Percentiles rank a stretch among this genome's conserved stretches.
These are phyloP conservation scores for Mechanitis messenoides DNA, from an alignment of 2,888 invertebrate species.

Conservation along the genomic window DNA sequence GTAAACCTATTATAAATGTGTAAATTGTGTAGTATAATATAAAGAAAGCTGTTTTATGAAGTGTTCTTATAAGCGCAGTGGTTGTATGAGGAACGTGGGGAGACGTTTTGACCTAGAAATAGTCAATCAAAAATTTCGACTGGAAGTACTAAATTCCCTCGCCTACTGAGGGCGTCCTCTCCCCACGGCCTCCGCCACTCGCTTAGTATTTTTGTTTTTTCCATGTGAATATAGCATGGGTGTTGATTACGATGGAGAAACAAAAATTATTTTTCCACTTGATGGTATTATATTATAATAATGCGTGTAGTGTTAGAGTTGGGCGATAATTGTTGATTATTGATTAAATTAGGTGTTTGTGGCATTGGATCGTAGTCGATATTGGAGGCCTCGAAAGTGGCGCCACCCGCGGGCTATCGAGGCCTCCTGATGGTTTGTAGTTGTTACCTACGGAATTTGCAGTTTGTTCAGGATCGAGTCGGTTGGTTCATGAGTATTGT, in stretches of 20 bases:
- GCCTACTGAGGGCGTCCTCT: slow-evolving; percentile 29
- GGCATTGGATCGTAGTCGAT: slow-evolving; percentile 64
- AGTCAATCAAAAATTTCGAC: too few species aligned
- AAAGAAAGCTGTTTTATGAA: slow-evolving; percentile 72
- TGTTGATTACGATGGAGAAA: slow-evolving; percentile 68
- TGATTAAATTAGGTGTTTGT: slow-evolving; percentile 74
- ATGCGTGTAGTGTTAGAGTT: slow-evolving; percentile 72
- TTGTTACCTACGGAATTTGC: slow-evolving; percentile 58
- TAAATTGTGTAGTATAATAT: slow-evolving; percentile 76
- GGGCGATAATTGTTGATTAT: slow-evolving; percentile 76
- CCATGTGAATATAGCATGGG: slow-evolving; percentile 58
- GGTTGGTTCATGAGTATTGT: slow-evolving; percentile 72
- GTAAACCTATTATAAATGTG: slow-evolving; percentile 72
- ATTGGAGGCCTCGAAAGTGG: slow-evolving; percentile 29
- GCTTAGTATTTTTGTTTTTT: slow-evolving; percentile 64
- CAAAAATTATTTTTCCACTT: slow-evolving; percentile 76
- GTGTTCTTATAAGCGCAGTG: slow-evolving; percentile 73
- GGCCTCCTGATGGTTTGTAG: slow-evolving; percentile 42
- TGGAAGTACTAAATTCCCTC: too few species aligned
- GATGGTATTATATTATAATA: slow-evolving; percentile 63
- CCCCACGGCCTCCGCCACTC: slow-evolving; percentile 38
- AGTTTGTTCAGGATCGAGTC: slow-evolving; percentile 60
- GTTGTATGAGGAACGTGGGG: slow-evolving; percentile 34
- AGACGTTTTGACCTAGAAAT: neutral
- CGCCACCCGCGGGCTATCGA: slow-evolving; percentile 22